These are phyloP conservation scores for Spialia ferax DNA, from an alignment of 2,888 invertebrate genomes.

Conservation along the genomic window DNA sequence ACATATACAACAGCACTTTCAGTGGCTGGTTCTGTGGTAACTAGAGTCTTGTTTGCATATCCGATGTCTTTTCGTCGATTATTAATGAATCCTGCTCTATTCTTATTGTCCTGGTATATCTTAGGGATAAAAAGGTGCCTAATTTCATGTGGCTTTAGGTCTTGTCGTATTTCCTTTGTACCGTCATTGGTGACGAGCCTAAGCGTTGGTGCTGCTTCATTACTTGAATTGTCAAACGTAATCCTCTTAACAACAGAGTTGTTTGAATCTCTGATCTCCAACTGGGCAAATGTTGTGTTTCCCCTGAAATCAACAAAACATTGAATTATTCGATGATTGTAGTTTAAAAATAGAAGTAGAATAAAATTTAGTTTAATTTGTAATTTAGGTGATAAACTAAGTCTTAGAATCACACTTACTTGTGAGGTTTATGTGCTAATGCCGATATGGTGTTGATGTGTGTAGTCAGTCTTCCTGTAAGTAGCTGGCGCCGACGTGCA, in stretches of 20 bases:
- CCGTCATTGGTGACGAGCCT: conserved; percentile 74
- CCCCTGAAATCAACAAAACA: conserved; percentile 65
- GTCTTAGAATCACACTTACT: conserved; percentile 61
- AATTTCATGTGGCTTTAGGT: conserved; percentile 78
- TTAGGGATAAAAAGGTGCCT: conserved; percentile 77
- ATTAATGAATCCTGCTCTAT: conserved; percentile 74
- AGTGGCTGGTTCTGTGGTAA: conserved; percentile 63
- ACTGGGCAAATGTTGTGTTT: conserved; percentile 78
- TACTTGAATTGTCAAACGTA: conserved; percentile 75
- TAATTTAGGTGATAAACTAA: too few species aligned
- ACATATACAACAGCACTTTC: conserved; percentile 73
- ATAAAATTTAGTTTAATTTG: too few species aligned
- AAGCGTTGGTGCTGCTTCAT: conserved; percentile 66
- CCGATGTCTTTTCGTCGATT: conserved; percentile 67
- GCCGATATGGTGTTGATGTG: conserved; percentile 78
- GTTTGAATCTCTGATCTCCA: conserved; percentile 76
- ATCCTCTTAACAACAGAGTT: conserved; percentile 73
- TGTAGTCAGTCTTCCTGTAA: conserved; percentile 83
- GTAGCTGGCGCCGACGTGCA: conserved; percentile 87
- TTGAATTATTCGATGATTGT: background rate
- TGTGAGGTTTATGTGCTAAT: conserved; percentile 76
- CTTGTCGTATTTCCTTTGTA: conserved; percentile 70
- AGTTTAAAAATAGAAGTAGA: background rate
- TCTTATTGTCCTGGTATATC: conserved; percentile 71
- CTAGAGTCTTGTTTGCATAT: conserved; percentile 56